Evolutionary conservation across 2,797 vertebrate genomes (phyloP).

Genomic region (Pseudocheirus occidentalis): DNA sequence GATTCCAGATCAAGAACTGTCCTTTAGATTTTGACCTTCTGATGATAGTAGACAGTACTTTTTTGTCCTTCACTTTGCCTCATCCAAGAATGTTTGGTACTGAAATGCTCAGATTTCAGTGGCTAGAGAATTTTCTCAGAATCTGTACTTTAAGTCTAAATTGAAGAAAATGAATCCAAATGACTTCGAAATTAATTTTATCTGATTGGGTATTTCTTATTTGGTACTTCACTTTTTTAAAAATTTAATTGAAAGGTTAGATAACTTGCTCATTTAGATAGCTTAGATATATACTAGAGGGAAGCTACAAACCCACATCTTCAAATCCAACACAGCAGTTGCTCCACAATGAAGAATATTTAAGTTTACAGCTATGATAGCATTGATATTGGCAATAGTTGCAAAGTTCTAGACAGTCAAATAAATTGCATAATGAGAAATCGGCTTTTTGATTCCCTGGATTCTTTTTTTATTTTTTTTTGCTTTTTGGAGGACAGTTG

Average conservation of each 20-base stretch:
- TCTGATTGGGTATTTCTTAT: not conserved
- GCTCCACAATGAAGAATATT: not conserved
- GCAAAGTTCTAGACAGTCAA: not conserved
- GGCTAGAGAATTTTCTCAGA: not conserved
- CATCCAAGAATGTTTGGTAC: too few relatives aligned
- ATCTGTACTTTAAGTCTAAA: not conserved
- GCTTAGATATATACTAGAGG: not conserved
- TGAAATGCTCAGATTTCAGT: not conserved
- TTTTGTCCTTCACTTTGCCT: not conserved
- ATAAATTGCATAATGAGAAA: not conserved
- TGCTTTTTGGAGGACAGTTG: too few relatives aligned
- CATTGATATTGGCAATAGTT: too few relatives aligned
- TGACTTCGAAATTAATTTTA: not conserved
- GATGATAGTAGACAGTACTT: not conserved
- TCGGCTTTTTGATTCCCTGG: not conserved
- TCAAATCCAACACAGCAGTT: not conserved
- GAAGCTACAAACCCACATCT: not conserved
- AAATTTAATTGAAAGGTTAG: not conserved
- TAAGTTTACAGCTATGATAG: not conserved
- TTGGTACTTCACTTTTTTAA: not conserved
- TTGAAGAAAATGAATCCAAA: not conserved
- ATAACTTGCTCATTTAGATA: not conserved
- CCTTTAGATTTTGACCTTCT: not conserved
- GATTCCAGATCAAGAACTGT: not conserved
- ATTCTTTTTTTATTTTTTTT: too few relatives aligned